These are phyloP conservation scores for Xenentodon cancila DNA, from an alignment of 2,797 vertebrate species.

Conservation along the genomic window DNA sequence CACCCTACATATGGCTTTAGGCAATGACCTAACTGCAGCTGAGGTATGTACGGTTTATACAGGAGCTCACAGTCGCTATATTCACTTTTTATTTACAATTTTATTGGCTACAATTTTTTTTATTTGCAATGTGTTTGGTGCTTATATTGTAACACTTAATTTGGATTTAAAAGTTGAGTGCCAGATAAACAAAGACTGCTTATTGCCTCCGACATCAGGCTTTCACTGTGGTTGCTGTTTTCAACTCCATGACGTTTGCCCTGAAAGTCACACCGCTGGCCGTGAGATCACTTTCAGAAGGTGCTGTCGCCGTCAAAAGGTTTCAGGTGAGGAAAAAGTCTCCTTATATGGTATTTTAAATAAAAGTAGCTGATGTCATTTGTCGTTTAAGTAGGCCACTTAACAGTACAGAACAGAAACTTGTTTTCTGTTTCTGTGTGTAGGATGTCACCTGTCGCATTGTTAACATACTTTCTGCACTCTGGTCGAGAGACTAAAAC, in stretches of 20 bases:
- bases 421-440: not conserved
- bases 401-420: too few relatives aligned
- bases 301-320: constrained; percentile 81
- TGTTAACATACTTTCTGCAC: not conserved
- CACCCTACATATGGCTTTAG: constrained; percentile 85
- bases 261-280: constrained; percentile 86
- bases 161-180: not conserved
- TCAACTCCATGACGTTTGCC: constrained; percentile 88
- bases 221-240: constrained; percentile 87
- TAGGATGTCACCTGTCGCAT: not conserved
- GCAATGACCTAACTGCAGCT: constrained; percentile 85
- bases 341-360: not conserved
- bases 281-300: constrained; percentile 83
- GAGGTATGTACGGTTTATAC: constrained; percentile 71
- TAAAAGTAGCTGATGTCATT: too few relatives aligned
- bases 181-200: not conserved
- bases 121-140: not conserved
- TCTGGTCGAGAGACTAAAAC: constrained; percentile 2
- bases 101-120: not conserved
- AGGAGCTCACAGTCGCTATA: too few relatives aligned
- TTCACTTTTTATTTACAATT: too few relatives aligned
- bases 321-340: constrained; percentile 81
- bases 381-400: not conserved
- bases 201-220: constrained; percentile 68
- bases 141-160: not conserved